Percentiles rank a stretch among this genome's conserved stretches.
These are phyloP conservation scores for Epinephelus awoara DNA, from an alignment of 2,797 vertebrate species.

Conservation along the genomic window DNA sequence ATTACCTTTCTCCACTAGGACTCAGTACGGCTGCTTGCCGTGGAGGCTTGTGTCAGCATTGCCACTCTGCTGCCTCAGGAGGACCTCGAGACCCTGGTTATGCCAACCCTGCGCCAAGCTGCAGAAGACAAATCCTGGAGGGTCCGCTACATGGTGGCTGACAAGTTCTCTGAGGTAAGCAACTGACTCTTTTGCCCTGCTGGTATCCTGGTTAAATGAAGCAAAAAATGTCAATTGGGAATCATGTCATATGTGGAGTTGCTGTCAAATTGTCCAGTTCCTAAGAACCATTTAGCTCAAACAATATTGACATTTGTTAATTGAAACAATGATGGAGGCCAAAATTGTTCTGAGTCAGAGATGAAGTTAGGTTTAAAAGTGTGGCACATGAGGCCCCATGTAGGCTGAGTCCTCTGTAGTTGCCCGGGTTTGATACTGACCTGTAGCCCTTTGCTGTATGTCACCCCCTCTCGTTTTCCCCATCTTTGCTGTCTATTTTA, in stretches of 20 bases:
- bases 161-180: constrained; percentile 91
- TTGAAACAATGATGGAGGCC: neutral
- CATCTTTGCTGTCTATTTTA: too few relatives aligned
- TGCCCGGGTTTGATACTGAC: accelerated
- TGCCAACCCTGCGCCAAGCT: constrained; percentile 91
- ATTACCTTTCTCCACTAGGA: constrained; percentile 77
- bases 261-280: neutral
- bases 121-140: constrained; percentile 93
- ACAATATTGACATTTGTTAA: neutral
- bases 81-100: constrained; percentile 91
- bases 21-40: constrained; percentile 92
- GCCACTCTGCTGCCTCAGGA: constrained; percentile 91
- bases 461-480: too few relatives aligned
- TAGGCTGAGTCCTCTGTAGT: too few relatives aligned
- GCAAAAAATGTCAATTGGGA: neutral
- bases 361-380: neutral
- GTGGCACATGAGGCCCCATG: neutral
- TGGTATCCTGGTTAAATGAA: neutral
- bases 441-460: too few relatives aligned
- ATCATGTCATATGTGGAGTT: neutral
- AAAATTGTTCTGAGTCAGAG: neutral
- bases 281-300: neutral
- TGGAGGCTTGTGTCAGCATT: constrained; percentile 93
- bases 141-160: constrained; percentile 92
- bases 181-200: neutral